phyloP scores from a whole-genome alignment of 1,140 invertebrate genomes.

The Leptinotarsa lineolata region DNA sequence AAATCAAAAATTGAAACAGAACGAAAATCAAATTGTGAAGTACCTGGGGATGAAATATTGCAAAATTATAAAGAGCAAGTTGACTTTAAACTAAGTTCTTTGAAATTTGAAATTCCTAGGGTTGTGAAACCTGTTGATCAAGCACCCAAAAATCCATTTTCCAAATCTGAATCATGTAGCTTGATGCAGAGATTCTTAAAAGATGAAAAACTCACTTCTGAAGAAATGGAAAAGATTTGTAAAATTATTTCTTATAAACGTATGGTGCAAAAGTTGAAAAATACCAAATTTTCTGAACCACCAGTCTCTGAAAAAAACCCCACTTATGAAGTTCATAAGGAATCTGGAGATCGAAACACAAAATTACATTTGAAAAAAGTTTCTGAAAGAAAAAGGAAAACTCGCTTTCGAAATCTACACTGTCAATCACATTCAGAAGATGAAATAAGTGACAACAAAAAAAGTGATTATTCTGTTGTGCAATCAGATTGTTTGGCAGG shows the following conservation, averaged over 20 bases:
- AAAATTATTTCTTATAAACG: slow-evolving; percentile 48
- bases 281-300: slow-evolving; percentile 26
- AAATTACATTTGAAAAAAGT: slow-evolving; percentile 44
- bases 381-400: slow-evolving; percentile 33
- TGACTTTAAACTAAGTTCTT: slow-evolving; percentile 44
- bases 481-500: slow-evolving; percentile 35
- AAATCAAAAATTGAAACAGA: slow-evolving; percentile 37
- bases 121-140: background rate
- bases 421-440: slow-evolving; percentile 29
- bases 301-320: slow-evolving; percentile 10
- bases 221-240: slow-evolving; percentile 46
- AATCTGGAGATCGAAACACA: slow-evolving; percentile 30
- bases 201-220: slow-evolving; percentile 38
- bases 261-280: slow-evolving; percentile 39
- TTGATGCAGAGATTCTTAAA: slow-evolving; percentile 46
- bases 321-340: slow-evolving; percentile 34
- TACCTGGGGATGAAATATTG: slow-evolving; percentile 35
- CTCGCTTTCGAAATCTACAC: slow-evolving; percentile 33
- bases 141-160: slow-evolving; percentile 11
- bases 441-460: slow-evolving; percentile 19
- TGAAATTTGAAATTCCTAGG: slow-evolving; percentile 46
- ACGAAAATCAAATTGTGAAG: slow-evolving; percentile 24
- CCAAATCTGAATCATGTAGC: slow-evolving; percentile 29
- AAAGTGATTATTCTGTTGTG: slow-evolving; percentile 39
- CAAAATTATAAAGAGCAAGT: slow-evolving; percentile 47